A percentile compares a stretch with the other conserved stretches of the same genome.
phyloP scores from a whole-genome alignment of 1,140 invertebrate species.

The Manduca sexta region DNA sequence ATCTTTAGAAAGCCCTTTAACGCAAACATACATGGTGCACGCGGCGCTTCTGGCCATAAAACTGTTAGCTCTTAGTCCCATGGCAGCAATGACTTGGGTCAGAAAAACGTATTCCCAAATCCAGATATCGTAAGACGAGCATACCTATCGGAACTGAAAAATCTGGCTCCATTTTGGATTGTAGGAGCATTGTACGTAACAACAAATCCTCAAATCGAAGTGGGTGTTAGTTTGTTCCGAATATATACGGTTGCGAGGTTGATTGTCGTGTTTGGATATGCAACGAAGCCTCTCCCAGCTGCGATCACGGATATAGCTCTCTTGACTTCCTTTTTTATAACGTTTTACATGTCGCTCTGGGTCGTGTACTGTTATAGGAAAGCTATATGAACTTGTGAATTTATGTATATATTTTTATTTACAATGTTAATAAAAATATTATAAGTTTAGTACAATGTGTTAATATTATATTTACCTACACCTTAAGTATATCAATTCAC shows the following conservation, averaged over 20 bases:
- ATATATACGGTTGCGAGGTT: conserved; percentile 30
- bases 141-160: conserved; percentile 42
- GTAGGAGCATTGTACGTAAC: conserved; percentile 37
- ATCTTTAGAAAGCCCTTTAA: conserved; percentile 24
- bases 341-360: conserved; percentile 33
- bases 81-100: conserved; percentile 38
- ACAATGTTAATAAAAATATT: too few species aligned
- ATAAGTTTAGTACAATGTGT: too few species aligned
- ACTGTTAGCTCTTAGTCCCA: conserved; percentile 32
- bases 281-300: conserved; percentile 21
- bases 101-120: conserved; percentile 32
- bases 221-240: conserved; percentile 30
- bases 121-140: conserved; percentile 34
- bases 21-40: conserved; percentile 40
- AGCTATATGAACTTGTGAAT: conserved; percentile 19
- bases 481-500: too few species aligned
- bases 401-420: too few species aligned
- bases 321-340: conserved; percentile 34
- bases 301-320: conserved; percentile 31
- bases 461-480: too few species aligned
- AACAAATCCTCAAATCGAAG: conserved; percentile 22
- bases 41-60: conserved; percentile 38
- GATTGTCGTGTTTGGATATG: conserved; percentile 30
- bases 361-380: conserved; percentile 33
- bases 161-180: conserved; percentile 42